Percentiles rank a stretch among this genome's conserved stretches.
phyloP scores from a whole-genome alignment of 2,797 vertebrate genomes.

The Spatula versicolor region DNA sequence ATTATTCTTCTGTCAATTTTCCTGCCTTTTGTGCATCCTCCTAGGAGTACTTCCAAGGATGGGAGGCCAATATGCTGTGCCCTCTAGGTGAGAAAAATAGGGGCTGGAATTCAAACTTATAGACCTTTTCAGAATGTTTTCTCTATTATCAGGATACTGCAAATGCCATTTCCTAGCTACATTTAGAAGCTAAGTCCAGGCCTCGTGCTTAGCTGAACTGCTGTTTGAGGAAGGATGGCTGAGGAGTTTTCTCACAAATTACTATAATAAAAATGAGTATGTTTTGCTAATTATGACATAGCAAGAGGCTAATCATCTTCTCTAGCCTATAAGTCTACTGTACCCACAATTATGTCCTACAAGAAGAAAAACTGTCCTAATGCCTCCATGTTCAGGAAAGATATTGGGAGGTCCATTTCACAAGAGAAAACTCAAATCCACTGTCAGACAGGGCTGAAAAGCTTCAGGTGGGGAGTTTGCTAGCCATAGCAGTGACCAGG shows the following conservation, averaged over 20 bases:
- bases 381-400: neutral
- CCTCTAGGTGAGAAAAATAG: constrained; percentile 43
- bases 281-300: constrained; percentile 40
- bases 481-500: neutral
- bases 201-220: constrained; percentile 60
- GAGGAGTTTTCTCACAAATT: constrained; percentile 41
- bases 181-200: constrained; percentile 61
- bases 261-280: constrained; percentile 49
- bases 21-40: constrained; percentile 47
- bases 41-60: constrained; percentile 17
- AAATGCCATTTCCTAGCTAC: constrained; percentile 60
- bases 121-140: constrained; percentile 38
- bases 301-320: constrained; percentile 41
- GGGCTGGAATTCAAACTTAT: constrained; percentile 44
- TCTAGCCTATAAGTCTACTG: neutral
- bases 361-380: neutral
- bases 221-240: constrained; percentile 64
- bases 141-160: constrained; percentile 37
- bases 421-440: neutral
- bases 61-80: constrained; percentile 22
- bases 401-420: neutral
- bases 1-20: constrained; percentile 36
- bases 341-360: neutral
- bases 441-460: neutral
- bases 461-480: neutral